Conservation (phyloP, 2,888 invertebrate species). For the Trilocha varians region DNA sequence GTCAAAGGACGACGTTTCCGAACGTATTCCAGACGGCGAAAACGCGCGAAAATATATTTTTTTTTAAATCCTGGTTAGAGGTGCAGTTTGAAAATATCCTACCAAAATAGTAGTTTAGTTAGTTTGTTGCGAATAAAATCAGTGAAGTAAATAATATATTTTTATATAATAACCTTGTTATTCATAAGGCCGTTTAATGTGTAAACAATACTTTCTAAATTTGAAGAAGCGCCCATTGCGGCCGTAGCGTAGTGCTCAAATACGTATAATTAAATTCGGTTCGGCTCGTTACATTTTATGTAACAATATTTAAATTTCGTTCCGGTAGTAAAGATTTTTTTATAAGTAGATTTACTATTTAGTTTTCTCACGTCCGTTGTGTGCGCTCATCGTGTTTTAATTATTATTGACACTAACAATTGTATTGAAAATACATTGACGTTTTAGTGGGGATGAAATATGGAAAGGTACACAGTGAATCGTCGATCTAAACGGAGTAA, state of each 20-base stretch:
- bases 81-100: too few relatives aligned
- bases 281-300: constrained; percentile 54
- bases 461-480: constrained; percentile 57
- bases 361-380: constrained; percentile 44
- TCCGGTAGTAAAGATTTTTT: constrained; percentile 35
- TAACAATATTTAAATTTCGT: constrained; percentile 46
- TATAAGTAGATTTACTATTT: constrained; percentile 49
- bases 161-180: constrained; percentile 8
- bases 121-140: too few relatives aligned
- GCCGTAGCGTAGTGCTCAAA: constrained; percentile 35
- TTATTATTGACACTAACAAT: constrained; percentile 16
- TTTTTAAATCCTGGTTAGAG: background rate
- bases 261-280: constrained; percentile 45
- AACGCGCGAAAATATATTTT: constrained; percentile 17
- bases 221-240: constrained; percentile 26
- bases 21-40: constrained; percentile 23
- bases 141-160: constrained; percentile 6
- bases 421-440: constrained; percentile 25
- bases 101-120: too few relatives aligned
- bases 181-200: constrained; percentile 7
- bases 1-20: constrained; percentile 53
- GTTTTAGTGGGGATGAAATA: constrained; percentile 28
- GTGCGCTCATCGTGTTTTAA: constrained; percentile 37
- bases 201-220: constrained; percentile 39
- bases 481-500: constrained; percentile 53